Evolutionary conservation across 2,888 invertebrate genomes (phyloP).

Genomic region (Leucophora obtusa): DNA sequence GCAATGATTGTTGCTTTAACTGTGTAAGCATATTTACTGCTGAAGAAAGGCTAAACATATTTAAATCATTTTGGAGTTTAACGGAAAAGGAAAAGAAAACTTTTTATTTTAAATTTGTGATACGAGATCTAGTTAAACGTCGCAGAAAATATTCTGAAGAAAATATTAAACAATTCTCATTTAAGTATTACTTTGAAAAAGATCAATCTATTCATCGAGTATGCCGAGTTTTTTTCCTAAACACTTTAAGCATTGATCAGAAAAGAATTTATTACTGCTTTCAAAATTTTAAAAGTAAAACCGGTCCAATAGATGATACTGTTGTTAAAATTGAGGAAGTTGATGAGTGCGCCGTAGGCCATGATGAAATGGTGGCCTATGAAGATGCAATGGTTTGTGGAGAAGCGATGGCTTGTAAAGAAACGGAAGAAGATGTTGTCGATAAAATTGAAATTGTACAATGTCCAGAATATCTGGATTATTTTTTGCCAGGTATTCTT

Average conservation of each 20-base stretch:
- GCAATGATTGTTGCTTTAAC: neutral
- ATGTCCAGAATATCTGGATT: no score
- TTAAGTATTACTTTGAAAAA: neutral
- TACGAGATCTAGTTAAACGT: neutral
- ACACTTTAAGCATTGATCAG: neutral
- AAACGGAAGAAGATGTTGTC: no score
- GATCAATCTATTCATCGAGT: neutral
- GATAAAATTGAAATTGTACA: no score
- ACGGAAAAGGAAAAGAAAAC: neutral
- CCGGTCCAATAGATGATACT: neutral
- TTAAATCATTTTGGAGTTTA: neutral
- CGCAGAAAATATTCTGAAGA: no score
- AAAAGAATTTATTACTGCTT: conserved; percentile 6
- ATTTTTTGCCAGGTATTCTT: no score
- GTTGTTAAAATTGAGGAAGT: no score
- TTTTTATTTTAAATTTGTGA: conserved; percentile 2
- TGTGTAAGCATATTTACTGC: neutral
- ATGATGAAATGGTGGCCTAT: no score
- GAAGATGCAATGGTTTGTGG: no score
- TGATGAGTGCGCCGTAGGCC: no score
- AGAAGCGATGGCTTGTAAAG: no score
- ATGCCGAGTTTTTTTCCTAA: neutral
- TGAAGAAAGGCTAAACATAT: neutral
- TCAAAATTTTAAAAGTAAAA: neutral
- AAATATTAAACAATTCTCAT: neutral